Percentiles rank a stretch among this genome's conserved stretches.
Conservation (phyloP, 1,140 invertebrate genomes). For the Lepidostoma basale region DNA sequence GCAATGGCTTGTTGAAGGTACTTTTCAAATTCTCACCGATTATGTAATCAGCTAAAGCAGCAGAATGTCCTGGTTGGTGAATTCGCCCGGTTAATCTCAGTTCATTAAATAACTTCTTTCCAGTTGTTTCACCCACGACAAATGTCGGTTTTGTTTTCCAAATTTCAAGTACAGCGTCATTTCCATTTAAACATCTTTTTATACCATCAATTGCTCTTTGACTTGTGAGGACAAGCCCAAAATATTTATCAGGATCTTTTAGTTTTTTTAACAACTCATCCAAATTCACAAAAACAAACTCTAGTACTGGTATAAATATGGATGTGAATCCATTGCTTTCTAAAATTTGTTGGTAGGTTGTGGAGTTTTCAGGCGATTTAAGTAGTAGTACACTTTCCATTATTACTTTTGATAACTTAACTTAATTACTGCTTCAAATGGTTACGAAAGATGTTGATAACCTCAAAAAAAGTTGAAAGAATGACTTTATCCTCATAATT, state of each 20-base stretch:
- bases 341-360: slow-evolving; percentile 15
- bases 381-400: slow-evolving; percentile 30
- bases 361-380: slow-evolving; percentile 27
- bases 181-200: slow-evolving; percentile 43
- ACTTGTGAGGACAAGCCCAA: slow-evolving; percentile 57
- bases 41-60: slow-evolving; percentile 53
- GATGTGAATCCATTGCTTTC: slow-evolving; percentile 23
- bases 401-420: no score
- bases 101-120: slow-evolving; percentile 47
- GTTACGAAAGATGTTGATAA: no score
- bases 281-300: slow-evolving; percentile 55
- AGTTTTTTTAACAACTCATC: slow-evolving; percentile 49
- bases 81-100: slow-evolving; percentile 50
- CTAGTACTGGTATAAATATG: slow-evolving; percentile 43
- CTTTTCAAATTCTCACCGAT: slow-evolving; percentile 48
- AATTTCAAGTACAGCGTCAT: slow-evolving; percentile 32
- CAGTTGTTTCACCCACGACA: slow-evolving; percentile 57
- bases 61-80: slow-evolving; percentile 55
- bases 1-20: slow-evolving; percentile 50
- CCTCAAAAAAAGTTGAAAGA: no score
- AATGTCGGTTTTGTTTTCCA: slow-evolving; percentile 55
- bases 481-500: no score
- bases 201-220: slow-evolving; percentile 54
- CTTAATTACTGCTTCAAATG: no score
- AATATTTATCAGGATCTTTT: slow-evolving; percentile 45